Evolutionary conservation across 2,888 invertebrate genomes (phyloP), one percentile per base, ranked within the genome.

Genomic region (Ellobium chinense): DNA sequence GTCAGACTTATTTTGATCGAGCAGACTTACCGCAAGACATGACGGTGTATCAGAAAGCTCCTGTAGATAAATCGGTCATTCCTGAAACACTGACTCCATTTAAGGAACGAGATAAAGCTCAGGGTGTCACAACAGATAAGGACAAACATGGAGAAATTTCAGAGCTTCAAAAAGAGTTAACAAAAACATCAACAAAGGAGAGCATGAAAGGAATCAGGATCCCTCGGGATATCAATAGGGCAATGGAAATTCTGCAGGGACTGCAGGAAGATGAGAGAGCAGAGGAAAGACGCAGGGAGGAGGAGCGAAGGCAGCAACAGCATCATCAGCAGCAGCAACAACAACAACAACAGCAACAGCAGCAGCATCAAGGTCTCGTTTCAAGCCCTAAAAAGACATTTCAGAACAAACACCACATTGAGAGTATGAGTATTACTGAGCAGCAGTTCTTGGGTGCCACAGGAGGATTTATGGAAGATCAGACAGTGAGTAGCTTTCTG

Each of bases 171-270:
- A 80, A 75, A 29, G 80, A 80, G 27, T 60, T 80, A 54, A 80
- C 75, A 62, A 80, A 76, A 70, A 62, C 80, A 18, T 75, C 80
- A 27, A 63, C 75, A 18, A 80, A 80, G 29, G 80, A 80, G 63
- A 75, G 80, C 34, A 60, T 80, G 56, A 80, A 80, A 75, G 75
- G 80, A 54, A 63, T 80, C 24, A 29, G 80, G 62, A 80, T 60
- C 62, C 80, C 80, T 1, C 68, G 80, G 68, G 80, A 80, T 56
- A 75, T 80, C n/a, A 80, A 75, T 37, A 54, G 80, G 21, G 80
- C 80, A 9, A 62, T 80, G 80, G 80, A 80, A 46, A 80, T 80
- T 56, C 24, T 80, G 3, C 80, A 80, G 54, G 72, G 74, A 9
- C 74, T 80, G 9, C 80, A 80, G 63, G 80, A 75, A 37, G 63